Conservation (phyloP, 2,797 vertebrate genomes). For the Mormyrus hasselquistii region DNA sequence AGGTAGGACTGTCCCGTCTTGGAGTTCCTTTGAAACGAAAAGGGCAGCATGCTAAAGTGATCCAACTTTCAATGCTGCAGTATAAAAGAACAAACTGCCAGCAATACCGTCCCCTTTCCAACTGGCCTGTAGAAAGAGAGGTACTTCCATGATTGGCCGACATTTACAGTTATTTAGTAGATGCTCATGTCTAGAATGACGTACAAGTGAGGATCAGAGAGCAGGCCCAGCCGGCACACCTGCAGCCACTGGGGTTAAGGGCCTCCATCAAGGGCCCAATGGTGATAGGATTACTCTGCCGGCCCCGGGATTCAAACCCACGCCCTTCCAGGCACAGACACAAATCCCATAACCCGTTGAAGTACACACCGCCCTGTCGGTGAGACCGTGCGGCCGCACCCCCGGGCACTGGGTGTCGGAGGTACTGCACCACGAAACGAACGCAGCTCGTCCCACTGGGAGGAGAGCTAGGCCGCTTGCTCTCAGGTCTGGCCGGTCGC, state of each 20-base stretch:
- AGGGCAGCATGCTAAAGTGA: constrained; percentile 11
- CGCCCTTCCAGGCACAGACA: background rate
- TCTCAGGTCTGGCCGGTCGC: background rate
- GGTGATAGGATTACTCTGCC: background rate
- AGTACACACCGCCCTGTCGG: background rate
- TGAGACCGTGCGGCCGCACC: background rate
- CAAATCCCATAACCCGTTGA: background rate
- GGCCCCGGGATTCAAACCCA: background rate
- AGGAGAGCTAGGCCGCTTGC: background rate
- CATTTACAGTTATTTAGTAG: background rate
- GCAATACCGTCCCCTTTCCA: background rate
- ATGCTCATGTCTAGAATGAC: background rate
- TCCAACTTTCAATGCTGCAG: background rate
- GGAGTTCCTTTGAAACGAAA: background rate
- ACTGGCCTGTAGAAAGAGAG: background rate
- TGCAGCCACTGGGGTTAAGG: background rate
- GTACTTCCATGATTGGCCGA: background rate
- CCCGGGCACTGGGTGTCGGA: background rate
- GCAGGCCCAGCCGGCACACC: background rate
- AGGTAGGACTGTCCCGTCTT: background rate
- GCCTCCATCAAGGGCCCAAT: background rate
- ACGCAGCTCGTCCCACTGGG: background rate
- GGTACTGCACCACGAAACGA: background rate
- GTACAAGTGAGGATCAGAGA: background rate
- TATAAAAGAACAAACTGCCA: background rate